Base-by-base conservation (phyloP, 2,113 vertebrate genomes). In the Orycteropus afer region DNA sequence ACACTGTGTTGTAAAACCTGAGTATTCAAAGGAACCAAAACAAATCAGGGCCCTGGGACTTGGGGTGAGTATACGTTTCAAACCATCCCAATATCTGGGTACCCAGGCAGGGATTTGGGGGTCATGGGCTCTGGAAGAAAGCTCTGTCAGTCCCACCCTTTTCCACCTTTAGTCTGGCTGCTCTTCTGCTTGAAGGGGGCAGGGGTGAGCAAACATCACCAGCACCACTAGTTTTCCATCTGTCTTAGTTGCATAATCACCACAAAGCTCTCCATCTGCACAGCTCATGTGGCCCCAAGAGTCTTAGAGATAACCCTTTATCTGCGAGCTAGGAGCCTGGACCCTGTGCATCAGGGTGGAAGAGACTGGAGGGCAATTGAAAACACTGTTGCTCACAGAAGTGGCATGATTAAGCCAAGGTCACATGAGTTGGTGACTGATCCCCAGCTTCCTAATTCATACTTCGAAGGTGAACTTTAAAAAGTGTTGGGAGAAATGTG, bases 381-480 rank as follows among this genome's bases (percentile, higher is more conserved):
- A 91, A 95, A 93, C 71, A 86, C 34, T n/a, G 49, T 59, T 59
- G 57, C 37, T 42, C 45, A 55, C 34, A 63, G 61, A 96, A 85
- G 37, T 37, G 55, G 63, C 45, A 71, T 61, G 95, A 77, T 74
- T 91, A 3, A 32, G 65, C 32, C 77, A 87, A 92, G 76, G 87
- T 91, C 90, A 86, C 59, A 90, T 81, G 90, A 93, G 94, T 95
- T 82, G 53, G 42, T 94, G 77, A 65, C 17, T 71, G 53, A 91
- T 84, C 80, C 87, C 34, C 18, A 7, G 77, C 87, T 95, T 93
- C 73, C 59, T 67, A 85, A 74, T 55, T 91, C 29, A 10, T 82
- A 83, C 87, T 71, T 92, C 51, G 61, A 61, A 53, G 25, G 20
- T 93, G 49, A 89, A 87, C 55, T 94, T 88, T 73, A 79, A 67